Evolutionary conservation across 64 coral and sea anemone species (phyloP), one percentile per base, ranked within the genome.

Genomic region (Montipora foliosa): DNA sequence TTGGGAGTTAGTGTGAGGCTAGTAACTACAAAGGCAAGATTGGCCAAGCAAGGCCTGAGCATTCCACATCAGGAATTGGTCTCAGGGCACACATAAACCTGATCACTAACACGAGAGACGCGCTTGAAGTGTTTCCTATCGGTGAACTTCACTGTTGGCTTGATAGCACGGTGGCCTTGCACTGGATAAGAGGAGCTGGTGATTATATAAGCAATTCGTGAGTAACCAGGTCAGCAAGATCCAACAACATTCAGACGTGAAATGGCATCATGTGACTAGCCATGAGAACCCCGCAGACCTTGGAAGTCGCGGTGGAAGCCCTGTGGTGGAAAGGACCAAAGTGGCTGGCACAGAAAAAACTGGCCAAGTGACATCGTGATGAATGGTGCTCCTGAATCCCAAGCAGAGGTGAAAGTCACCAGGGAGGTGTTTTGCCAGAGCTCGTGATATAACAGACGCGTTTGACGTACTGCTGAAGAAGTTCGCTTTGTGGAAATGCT

Each of bases 241-340:
- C 37, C 37, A 37, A 37, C 37, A 37, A 37, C 37, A 37, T 14
- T 67, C 2, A 19, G 15, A 69, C 87, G 87, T 57, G 77, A 66
- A 2, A 3, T 57, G 46, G 67, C 66, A 7, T 2, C 80, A 84
- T 46, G 80, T 92, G 81, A 82, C 19, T 67, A 64, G 0, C 11
- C 61, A 5, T 60, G 84, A 16, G 60, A 37, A 37, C 37, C 37
- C 37, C 2, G 37, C 37, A 37, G 37, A 37, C 37, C 37, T 2
- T 37, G 37, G 37, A 37, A 37, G 74, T 4, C 49, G 52, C 2
- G 87, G 49, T 45, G 8, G 50, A 8, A 70, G 81, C 61, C 48
- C 62, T 91, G 57, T 91, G 89, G 89, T 47, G 58, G 29, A 72
- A 91, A 46, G 89, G 89, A 80, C 90, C 90, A 3, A 25, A 77